These are phyloP conservation scores for Salmo trutta DNA, from an alignment of 2,797 vertebrate species.

Conservation along the genomic window DNA sequence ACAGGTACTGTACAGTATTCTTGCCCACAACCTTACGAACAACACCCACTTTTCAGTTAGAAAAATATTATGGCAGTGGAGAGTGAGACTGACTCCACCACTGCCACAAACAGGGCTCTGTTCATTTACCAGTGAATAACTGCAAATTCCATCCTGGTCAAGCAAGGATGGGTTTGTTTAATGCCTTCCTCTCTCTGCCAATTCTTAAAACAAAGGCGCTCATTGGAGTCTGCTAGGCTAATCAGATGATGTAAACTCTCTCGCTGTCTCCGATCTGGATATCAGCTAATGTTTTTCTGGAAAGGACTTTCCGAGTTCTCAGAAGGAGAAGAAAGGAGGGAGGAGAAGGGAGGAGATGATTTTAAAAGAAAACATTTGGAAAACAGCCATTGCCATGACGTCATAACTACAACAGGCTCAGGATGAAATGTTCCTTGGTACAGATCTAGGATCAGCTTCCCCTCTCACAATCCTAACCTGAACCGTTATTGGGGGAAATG, in stretches of 20 bases:
- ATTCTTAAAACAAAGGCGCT: conserved; percentile 12
- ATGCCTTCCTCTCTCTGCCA: background rate
- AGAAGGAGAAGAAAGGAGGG: background rate
- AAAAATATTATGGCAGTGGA: background rate
- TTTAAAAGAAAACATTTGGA: too few species aligned
- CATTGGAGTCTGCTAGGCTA: conserved; percentile 29
- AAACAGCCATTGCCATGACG: too few species aligned
- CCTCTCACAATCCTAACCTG: too few species aligned
- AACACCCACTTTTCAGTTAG: background rate
- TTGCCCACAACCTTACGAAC: background rate
- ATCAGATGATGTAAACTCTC: conserved; percentile 25
- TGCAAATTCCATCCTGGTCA: background rate
- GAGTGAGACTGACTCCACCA: background rate
- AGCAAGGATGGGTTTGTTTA: background rate
- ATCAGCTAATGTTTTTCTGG: conserved; percentile 12
- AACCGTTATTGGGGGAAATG: too few species aligned
- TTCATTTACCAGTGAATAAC: background rate
- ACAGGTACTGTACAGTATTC: background rate
- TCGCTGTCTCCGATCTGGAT: background rate
- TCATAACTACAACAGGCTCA: too few species aligned
- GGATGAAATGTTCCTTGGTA: too few species aligned
- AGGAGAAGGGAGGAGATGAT: too few species aligned
- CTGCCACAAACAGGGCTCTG: background rate
- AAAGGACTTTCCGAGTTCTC: background rate
- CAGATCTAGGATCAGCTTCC: too few species aligned